These are phyloP conservation scores for Sebastes flavidus DNA, from an alignment of 2,797 vertebrate genomes.

Conservation along the genomic window DNA sequence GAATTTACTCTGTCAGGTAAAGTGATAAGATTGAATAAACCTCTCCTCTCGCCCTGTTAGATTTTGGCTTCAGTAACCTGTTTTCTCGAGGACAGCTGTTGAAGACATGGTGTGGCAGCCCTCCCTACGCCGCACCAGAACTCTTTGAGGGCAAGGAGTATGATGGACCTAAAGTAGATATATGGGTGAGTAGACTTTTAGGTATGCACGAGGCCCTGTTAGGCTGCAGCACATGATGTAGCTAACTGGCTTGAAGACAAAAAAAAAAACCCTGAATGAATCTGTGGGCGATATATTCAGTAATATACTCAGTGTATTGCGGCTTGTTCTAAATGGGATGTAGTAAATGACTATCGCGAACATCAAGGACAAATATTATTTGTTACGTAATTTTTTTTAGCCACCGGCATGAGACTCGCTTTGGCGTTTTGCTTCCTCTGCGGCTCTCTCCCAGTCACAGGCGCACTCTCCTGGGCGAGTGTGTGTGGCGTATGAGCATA, in stretches of 20 bases:
- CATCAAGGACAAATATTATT: background rate
- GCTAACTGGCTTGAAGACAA: background rate
- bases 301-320: background rate
- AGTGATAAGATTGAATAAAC: conserved; percentile 11
- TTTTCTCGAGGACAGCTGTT: conserved; percentile 96
- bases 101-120: conserved; percentile 99
- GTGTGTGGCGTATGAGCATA: too few relatives aligned
- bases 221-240: background rate
- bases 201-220: background rate
- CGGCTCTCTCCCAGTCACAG: too few relatives aligned
- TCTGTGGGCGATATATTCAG: background rate
- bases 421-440: background rate
- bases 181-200: conserved; percentile 88
- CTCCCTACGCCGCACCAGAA: conserved; percentile 96
- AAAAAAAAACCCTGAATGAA: background rate
- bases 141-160: conserved; percentile 99
- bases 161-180: conserved; percentile 98
- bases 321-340: background rate
- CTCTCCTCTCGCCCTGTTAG: conserved; percentile 69
- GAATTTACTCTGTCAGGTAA: conserved; percentile 3
- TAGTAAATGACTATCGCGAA: background rate
- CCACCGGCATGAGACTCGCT: too few relatives aligned
- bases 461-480: too few relatives aligned
- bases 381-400: background rate
- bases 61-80: conserved; percentile 98